These are phyloP conservation scores for Ceyx cyanopectus DNA, from an alignment of 2,113 vertebrate genomes.

Conservation along the genomic window DNA sequence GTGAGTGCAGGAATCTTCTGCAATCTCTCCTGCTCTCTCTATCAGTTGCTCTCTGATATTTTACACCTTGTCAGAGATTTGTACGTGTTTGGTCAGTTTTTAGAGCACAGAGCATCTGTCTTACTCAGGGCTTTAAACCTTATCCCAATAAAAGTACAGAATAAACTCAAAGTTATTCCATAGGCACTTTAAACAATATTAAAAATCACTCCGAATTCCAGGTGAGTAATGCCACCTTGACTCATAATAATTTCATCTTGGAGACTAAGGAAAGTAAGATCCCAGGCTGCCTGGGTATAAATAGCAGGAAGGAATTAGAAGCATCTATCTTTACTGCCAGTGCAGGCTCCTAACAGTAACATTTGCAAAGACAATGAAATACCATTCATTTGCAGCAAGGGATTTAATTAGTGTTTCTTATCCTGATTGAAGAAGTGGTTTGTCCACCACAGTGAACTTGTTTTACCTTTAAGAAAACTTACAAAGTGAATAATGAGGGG, in stretches of 20 bases:
- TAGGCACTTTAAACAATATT: not conserved
- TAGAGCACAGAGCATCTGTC: not conserved
- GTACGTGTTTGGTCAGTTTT: not conserved
- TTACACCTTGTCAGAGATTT: not conserved
- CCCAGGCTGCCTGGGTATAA: not conserved
- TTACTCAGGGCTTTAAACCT: not conserved
- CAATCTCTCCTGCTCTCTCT: not conserved
- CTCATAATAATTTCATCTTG: not conserved
- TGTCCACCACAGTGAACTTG: not conserved
- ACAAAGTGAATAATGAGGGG: not conserved
- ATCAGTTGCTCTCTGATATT: not conserved
- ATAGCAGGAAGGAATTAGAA: slow-evolving; percentile 17
- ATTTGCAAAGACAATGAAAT: slow-evolving; percentile 27
- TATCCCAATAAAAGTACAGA: not conserved
- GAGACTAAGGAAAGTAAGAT: not conserved
- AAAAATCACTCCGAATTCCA: slow-evolving; percentile 3
- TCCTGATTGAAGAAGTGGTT: not conserved
- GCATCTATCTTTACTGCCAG: not conserved
- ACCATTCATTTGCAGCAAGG: not conserved
- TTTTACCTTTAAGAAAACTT: not conserved
- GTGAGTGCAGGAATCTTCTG: not conserved
- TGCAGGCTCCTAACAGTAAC: not conserved
- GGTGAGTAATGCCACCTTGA: slow-evolving; percentile 22
- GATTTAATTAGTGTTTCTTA: slow-evolving; percentile 36
- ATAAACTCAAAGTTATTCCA: not conserved